Base-by-base conservation (phyloP, 2,797 vertebrate species). In the Silurus lanzhouensis region DNA sequence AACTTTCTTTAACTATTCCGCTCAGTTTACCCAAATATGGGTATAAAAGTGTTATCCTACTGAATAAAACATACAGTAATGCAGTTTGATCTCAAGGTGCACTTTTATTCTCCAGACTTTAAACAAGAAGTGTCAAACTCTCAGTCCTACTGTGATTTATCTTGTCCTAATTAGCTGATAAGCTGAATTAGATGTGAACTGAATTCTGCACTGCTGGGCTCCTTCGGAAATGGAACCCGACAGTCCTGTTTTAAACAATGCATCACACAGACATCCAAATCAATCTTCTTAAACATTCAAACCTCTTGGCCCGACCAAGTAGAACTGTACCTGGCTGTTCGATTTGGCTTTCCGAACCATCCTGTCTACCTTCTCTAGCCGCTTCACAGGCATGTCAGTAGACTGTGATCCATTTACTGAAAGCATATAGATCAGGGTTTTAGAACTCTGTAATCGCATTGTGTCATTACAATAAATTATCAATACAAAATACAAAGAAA, bases 351-450 rank as follows among this genome's bases (percentile, higher is more conserved):
- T 97, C 90, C 92, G 94, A 88, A 96, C 90, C 89, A 93, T 92
- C 85, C 93, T 91, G 63, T 94, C 93, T 20, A 90, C 66, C 0
- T 92, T 90, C 81, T 96, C 95, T 1, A 91, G 83, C 46, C 93
- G 94, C 88, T 93, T 94, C 6, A 92, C 85, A 0, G 93, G 91
- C 31, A 94, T 95, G 77, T 93, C 92, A 64, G 92, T 92, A 67
- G 92, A 83, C 89, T 93, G 95, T 89, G 93, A 93, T 92, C 95
- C 95, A 87, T 96, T 96, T 89, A 94, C 97, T 98, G 92, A 19
- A 89, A 88, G 22, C 68, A n/a, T 58, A 57, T 15, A 55, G 12
- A 83, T 66, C 9, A 75, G 19, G 10, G 6, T 22, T 55, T 48
- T 27, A 64, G 2, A 25, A 61, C 20, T 20, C 22, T 25, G 19